A percentile compares a stretch with the other conserved stretches of the same genome.
Conservation (phyloP, 2,888 invertebrate genomes). For the Girardia tigrina region DNA sequence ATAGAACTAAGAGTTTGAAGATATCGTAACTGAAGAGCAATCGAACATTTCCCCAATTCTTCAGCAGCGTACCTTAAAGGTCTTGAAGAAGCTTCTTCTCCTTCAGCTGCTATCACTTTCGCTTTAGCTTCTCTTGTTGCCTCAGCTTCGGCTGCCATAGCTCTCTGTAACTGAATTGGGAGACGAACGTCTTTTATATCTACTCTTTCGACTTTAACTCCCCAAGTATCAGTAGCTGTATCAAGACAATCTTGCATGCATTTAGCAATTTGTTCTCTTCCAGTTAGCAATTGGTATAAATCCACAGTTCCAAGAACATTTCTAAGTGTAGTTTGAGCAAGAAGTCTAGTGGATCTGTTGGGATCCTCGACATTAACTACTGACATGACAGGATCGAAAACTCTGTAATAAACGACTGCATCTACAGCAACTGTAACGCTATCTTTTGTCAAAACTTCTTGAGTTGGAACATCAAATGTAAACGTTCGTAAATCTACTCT, state of each 20-base stretch:
- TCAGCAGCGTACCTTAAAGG: conserved; percentile 73
- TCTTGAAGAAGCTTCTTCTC: conserved; percentile 58
- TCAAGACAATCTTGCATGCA: conserved; percentile 38
- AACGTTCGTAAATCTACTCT: conserved; percentile 38
- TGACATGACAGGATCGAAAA: conserved; percentile 45
- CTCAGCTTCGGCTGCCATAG: conserved; percentile 45
- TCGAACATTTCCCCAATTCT: conserved; percentile 67
- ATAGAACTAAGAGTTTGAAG: conserved; percentile 83
- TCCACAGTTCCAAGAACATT: conserved; percentile 43
- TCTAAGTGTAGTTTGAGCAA: conserved; percentile 47
- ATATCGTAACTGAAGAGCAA: conserved; percentile 62
- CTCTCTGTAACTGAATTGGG: conserved; percentile 42
- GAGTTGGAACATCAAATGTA: conserved; percentile 44
- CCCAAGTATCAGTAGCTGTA: conserved; percentile 38
- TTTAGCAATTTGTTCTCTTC: conserved; percentile 32
- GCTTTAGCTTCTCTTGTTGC: conserved; percentile 43
- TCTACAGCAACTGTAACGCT: conserved; percentile 48
- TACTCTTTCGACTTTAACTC: conserved; percentile 69
- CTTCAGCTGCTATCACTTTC: conserved; percentile 47
- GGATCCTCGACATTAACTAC: conserved; percentile 48
- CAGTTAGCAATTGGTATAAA: conserved; percentile 36
- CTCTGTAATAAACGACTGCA: conserved; percentile 47
- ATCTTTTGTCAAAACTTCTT: conserved; percentile 46
- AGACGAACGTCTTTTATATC: conserved; percentile 59
- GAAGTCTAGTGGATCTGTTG: conserved; percentile 44